Conservation (phyloP, 2,113 vertebrate species). For the Eulemur rufifrons region DNA sequence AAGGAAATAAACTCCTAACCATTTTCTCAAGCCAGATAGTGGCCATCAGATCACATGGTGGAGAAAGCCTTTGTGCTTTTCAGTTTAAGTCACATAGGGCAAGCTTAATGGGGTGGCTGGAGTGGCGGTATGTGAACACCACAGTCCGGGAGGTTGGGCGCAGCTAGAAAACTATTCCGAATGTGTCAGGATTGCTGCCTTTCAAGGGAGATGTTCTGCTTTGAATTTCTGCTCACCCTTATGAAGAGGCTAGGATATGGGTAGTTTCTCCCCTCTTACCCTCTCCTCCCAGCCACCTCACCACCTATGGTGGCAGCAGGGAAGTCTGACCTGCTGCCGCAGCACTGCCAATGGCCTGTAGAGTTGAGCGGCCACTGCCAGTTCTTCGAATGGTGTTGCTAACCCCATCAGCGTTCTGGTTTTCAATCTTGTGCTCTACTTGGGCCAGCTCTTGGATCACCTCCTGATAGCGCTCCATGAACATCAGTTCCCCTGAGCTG, state of each 20-base stretch:
- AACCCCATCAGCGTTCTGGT: conserved; percentile 84
- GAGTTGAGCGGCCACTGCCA: conserved; percentile 91
- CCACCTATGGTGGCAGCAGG: not conserved
- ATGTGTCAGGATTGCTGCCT: not conserved
- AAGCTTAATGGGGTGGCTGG: not conserved
- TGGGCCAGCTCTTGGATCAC: conserved; percentile 90
- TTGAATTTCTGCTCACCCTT: not conserved
- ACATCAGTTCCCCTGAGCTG: conserved; percentile 92
- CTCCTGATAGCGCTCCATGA: conserved; percentile 94
- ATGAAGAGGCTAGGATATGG: not conserved
- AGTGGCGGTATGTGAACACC: not conserved
- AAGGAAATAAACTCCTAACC: not conserved
- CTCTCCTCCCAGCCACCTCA: not conserved
- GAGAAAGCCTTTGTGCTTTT: not conserved
- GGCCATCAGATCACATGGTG: not conserved
- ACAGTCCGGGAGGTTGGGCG: not conserved
- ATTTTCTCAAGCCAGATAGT: not conserved
- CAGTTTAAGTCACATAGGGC: not conserved
- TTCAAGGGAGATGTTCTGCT: not conserved
- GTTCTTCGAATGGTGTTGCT: conserved; percentile 82
- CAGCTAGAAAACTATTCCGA: not conserved
- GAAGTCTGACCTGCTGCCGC: conserved; percentile 92
- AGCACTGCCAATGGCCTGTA: conserved; percentile 95
- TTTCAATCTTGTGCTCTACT: conserved; percentile 96
- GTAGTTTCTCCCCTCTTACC: not conserved